Percentiles rank a stretch among this genome's conserved stretches.
Conservation (phyloP, 2,888 invertebrate genomes). For the Stenodema calcarata region DNA sequence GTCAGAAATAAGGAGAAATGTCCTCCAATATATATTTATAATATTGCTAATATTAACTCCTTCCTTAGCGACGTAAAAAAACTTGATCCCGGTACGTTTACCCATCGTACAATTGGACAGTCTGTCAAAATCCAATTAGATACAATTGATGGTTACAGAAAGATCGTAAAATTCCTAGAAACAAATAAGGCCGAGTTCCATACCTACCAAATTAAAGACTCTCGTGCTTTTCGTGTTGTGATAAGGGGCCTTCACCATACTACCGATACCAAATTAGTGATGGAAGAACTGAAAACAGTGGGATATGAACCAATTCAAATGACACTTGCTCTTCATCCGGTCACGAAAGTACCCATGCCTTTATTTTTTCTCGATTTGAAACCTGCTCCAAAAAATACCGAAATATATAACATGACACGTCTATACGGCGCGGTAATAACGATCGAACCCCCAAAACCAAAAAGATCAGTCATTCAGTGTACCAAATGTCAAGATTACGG, state of each 20-base stretch:
- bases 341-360: slow-evolving; percentile 13
- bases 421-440: no score
- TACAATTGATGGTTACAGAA: slow-evolving; percentile 39
- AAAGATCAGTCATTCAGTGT: no score
- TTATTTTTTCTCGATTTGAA: slow-evolving; percentile 24
- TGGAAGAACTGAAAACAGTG: no score
- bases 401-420: no score
- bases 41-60: slow-evolving; percentile 8
- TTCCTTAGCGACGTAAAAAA: not conserved
- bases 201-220: slow-evolving; percentile 20
- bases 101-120: not conserved
- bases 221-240: slow-evolving; percentile 1
- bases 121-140: not conserved
- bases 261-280: no score
- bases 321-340: no score
- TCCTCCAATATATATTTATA: slow-evolving; percentile 23
- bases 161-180: not conserved
- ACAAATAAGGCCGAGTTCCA: slow-evolving; percentile 24
- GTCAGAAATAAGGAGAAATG: slow-evolving; percentile 10
- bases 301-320: no score
- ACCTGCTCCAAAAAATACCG: no score
- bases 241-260: no score
- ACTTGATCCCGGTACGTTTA: slow-evolving; percentile 57
- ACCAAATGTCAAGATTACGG: no score
- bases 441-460: no score